Base-by-base conservation (phyloP, 2,888 invertebrate species). In the Platycnemis pennipes region DNA sequence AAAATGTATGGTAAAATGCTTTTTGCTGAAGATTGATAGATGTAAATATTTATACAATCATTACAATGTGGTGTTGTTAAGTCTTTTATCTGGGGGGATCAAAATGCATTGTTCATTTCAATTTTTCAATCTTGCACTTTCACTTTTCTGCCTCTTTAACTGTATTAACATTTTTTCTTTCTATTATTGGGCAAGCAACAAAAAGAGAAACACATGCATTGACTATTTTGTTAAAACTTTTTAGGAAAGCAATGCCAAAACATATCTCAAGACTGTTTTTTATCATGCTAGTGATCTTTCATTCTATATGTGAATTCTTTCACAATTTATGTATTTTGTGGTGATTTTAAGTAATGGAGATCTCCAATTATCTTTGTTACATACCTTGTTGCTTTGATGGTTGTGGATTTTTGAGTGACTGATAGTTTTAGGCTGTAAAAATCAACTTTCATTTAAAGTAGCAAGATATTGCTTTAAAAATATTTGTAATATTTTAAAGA, bases 31-130 rank as follows among this genome's bases (percentile, higher is more conserved):
- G 37, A 63, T 56, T 91, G 91, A 63, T 91, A 91, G 91, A 91
- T 91, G 91, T 91, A 91, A 91, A 91, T 91, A 91, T 91, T 91
- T 91, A 63, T 91, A 91, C 91, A 91, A 69, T 91, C 69, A 91
- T 44, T 91, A 56, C 63, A 63, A 63, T 63, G 91, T 69, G 91
- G 91, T 91, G 63, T 91, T 91, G 91, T 91, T 91, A 63, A 91
- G 91, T 91, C 63, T 63, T 42, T 69, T 69, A 77, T 77, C 77
- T 69, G 91, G 91, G 91, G 88, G 91, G 91, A 91, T 91, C 91
- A 91, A 91, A 63, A 91, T 91, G 56, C 91, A 91, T 44, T 63
- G 63, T 91, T 63, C 63, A 91, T 91, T 91, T 91, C 45, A 44
- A 87, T 45, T 87, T 46, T 63, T 44, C n/a, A 63, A 42, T n/a